Evolutionary conservation across 2,113 vertebrate species (phyloP).

Genomic region (Protomyctophum bolini): DNA sequence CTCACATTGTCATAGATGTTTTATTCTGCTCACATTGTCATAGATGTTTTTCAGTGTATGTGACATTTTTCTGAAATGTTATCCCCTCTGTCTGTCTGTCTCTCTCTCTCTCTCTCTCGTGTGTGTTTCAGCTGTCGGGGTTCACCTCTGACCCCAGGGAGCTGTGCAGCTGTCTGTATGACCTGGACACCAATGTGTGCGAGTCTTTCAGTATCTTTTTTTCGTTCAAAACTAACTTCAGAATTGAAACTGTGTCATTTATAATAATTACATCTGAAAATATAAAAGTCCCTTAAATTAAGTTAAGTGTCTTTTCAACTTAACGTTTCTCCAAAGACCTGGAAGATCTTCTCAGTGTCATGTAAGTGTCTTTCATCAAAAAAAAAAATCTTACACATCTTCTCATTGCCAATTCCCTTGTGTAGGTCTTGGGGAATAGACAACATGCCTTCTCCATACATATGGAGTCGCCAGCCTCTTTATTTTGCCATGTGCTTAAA

Average conservation of each 20-base stretch:
- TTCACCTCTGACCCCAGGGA: slow-evolving; percentile 95
- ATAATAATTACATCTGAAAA: background rate
- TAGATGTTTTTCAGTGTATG: background rate
- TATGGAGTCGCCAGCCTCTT: too few species aligned
- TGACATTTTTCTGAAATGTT: background rate
- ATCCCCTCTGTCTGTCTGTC: background rate
- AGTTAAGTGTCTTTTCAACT: slow-evolving; percentile 47
- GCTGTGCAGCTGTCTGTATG: slow-evolving; percentile 95
- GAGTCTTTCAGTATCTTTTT: slow-evolving; percentile 95
- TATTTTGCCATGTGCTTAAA: too few species aligned
- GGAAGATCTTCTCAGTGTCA: slow-evolving; percentile 93
- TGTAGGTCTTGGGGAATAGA: too few species aligned
- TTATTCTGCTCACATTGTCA: background rate
- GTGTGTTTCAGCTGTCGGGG: slow-evolving; percentile 85
- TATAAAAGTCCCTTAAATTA: background rate
- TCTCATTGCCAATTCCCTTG: too few species aligned
- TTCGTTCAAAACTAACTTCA: background rate
- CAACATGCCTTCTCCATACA: too few species aligned
- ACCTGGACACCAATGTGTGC: slow-evolving; percentile 92
- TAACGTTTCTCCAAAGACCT: slow-evolving; percentile 80
- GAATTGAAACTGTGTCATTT: background rate
- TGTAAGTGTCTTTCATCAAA: slow-evolving; percentile 84
- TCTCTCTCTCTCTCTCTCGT: background rate
- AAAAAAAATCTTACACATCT: too few species aligned
- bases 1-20: background rate